A percentile compares a stretch with the other conserved stretches of the same genome.
Conservation (phyloP, 2,797 vertebrate species). For the Falco cherrug region DNA sequence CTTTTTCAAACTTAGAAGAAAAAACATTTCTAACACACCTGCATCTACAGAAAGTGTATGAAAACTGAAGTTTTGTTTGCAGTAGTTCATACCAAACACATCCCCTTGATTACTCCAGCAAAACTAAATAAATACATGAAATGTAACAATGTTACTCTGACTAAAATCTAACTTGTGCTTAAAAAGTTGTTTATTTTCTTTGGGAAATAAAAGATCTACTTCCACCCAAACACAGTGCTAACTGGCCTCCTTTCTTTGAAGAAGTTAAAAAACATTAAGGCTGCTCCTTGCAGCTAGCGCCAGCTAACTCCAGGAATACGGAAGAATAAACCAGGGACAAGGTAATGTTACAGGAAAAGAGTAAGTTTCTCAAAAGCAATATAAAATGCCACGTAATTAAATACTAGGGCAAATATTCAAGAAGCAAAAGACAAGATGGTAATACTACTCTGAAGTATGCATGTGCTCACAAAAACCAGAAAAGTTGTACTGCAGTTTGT, state of each 20-base stretch:
- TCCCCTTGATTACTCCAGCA: background rate
- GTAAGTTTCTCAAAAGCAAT: background rate
- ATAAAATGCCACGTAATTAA: background rate
- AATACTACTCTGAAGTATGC: background rate
- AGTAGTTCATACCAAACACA: background rate
- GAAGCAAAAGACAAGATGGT: background rate
- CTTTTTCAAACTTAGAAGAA: background rate
- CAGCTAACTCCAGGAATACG: background rate
- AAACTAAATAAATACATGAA: background rate
- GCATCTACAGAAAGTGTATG: background rate
- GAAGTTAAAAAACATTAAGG: background rate
- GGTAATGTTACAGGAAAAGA: background rate
- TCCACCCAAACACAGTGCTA: background rate
- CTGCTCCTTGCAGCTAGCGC: background rate
- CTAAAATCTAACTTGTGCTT: background rate
- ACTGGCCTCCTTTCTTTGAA: background rate
- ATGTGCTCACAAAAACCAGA: background rate
- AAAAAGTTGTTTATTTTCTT: background rate
- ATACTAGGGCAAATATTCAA: background rate
- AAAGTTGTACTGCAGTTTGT: background rate
- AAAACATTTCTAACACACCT: background rate
- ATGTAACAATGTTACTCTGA: background rate
- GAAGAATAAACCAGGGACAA: background rate
- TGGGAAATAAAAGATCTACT: background rate
- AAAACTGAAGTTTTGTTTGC: background rate